A percentile compares a stretch with the other conserved stretches of the same genome.
These are phyloP conservation scores for Pyrocoelia pectoralis DNA, from an alignment of 2,888 invertebrate species.

Conservation along the genomic window DNA sequence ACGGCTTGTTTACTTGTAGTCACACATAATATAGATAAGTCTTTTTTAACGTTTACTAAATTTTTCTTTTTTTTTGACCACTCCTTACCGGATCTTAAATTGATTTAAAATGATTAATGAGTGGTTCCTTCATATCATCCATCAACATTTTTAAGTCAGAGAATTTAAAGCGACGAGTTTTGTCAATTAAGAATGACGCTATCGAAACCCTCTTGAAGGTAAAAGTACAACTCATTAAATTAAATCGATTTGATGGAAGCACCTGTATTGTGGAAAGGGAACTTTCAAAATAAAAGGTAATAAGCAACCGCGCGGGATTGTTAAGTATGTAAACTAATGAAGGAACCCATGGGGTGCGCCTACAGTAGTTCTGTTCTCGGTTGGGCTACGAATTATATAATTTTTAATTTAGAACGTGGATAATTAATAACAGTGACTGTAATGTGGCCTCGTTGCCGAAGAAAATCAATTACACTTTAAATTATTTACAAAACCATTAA, in stretches of 20 bases:
- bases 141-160: constrained; percentile 54
- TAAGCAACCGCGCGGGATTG: constrained; percentile 49
- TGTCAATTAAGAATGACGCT: not conserved
- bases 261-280: constrained; percentile 45
- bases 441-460: not conserved
- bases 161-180: constrained; percentile 47
- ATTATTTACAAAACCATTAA: not conserved
- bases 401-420: not conserved
- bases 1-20: constrained; percentile 33
- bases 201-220: constrained; percentile 19
- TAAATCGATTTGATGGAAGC: constrained; percentile 49
- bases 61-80: constrained; percentile 49
- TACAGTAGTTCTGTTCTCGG: constrained; percentile 53
- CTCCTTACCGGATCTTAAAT: constrained; percentile 50
- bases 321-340: constrained; percentile 55
- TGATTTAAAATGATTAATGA: constrained; percentile 58
- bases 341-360: constrained; percentile 50
- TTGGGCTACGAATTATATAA: constrained; percentile 18
- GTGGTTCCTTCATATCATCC: constrained; percentile 52
- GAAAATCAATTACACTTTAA: constrained; percentile 1
- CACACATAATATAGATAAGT: constrained; percentile 32
- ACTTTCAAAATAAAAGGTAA: constrained; percentile 48
- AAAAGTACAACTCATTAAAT: constrained; percentile 46
- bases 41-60: constrained; percentile 39
- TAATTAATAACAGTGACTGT: constrained; percentile 7